Evolutionary conservation across 2,888 invertebrate species (phyloP).

Genomic region (Chouioia cunea): DNA sequence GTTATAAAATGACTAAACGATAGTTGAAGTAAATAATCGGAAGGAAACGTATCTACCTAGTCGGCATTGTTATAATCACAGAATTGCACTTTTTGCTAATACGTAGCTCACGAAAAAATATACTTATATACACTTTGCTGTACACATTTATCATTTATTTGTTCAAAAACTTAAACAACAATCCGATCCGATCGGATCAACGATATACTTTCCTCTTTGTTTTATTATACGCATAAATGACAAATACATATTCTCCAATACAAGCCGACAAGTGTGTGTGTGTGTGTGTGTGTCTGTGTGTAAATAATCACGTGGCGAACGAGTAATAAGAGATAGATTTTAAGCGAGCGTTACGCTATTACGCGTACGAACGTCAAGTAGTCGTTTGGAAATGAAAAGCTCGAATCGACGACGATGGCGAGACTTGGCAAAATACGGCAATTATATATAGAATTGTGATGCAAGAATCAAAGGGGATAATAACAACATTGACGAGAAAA

Average conservation of each 20-base stretch:
- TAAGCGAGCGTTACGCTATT: background rate
- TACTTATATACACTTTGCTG: slow-evolving; percentile 43
- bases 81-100: slow-evolving; percentile 37
- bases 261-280: slow-evolving; percentile 13
- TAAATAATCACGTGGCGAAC: slow-evolving; percentile 33
- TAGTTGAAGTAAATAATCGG: too few relatives aligned
- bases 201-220: slow-evolving; percentile 6
- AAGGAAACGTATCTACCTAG: slow-evolving; percentile 14
- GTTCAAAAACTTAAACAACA: slow-evolving; percentile 12
- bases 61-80: slow-evolving; percentile 37
- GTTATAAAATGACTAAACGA: too few relatives aligned
- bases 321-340: background rate
- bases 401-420: slow-evolving; percentile 6
- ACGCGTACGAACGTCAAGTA: background rate
- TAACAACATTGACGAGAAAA: slow-evolving; percentile 27
- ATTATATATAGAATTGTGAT: slow-evolving; percentile 28
- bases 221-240: background rate
- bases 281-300: slow-evolving; percentile 17
- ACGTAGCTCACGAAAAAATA: slow-evolving; percentile 38
- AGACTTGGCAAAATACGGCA: slow-evolving; percentile 6
- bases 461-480: background rate
- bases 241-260: slow-evolving; percentile 25
- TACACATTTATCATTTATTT: slow-evolving; percentile 32
- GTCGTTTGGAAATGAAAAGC: slow-evolving; percentile 2
- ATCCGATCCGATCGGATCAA: slow-evolving; percentile 2